phyloP scores from a whole-genome alignment of 2,888 invertebrate genomes.

The Drosophila melanocephala region DNA sequence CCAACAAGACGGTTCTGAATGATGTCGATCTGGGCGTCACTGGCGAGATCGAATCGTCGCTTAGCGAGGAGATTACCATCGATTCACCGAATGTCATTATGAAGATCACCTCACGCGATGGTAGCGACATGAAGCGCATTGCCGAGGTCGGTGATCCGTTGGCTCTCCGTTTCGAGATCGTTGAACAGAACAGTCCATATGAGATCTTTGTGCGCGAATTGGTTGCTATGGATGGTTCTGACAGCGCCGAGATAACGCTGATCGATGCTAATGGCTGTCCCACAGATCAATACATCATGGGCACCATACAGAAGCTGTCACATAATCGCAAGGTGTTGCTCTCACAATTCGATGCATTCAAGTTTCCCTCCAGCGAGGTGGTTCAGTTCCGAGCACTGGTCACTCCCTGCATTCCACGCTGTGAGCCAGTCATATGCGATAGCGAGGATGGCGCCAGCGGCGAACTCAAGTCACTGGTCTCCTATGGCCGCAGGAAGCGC shows the following conservation, averaged over 20 bases:
- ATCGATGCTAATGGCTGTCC: slow-evolving; percentile 97
- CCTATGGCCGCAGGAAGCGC: slow-evolving; percentile 93
- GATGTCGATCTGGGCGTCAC: slow-evolving; percentile 95
- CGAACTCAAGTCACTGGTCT: slow-evolving; percentile 92
- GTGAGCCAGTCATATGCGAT: slow-evolving; percentile 96
- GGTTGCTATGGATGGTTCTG: slow-evolving; percentile 97
- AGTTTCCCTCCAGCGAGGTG: slow-evolving; percentile 97
- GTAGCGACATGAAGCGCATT: slow-evolving; percentile 93
- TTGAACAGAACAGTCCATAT: slow-evolving; percentile 96
- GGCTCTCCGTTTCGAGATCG: slow-evolving; percentile 95
- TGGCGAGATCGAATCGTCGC: slow-evolving; percentile 93
- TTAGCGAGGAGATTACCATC: slow-evolving; percentile 96
- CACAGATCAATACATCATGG: slow-evolving; percentile 97
- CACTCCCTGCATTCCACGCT: slow-evolving; percentile 96
- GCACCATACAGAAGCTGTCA: slow-evolving; percentile 94
- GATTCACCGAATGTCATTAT: slow-evolving; percentile 98
- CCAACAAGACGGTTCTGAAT: slow-evolving; percentile 97
- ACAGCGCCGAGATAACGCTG: slow-evolving; percentile 95
- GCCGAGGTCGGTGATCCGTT: slow-evolving; percentile 97
- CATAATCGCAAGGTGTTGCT: slow-evolving; percentile 93
- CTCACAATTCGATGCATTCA: slow-evolving; percentile 97
- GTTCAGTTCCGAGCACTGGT: slow-evolving; percentile 97
- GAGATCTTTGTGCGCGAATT: slow-evolving; percentile 98
- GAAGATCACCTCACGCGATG: slow-evolving; percentile 95
- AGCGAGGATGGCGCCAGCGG: slow-evolving; percentile 91